Evolutionary conservation across 2,113 vertebrate genomes (phyloP).

Genomic region (Lutjanus erythropterus): DNA sequence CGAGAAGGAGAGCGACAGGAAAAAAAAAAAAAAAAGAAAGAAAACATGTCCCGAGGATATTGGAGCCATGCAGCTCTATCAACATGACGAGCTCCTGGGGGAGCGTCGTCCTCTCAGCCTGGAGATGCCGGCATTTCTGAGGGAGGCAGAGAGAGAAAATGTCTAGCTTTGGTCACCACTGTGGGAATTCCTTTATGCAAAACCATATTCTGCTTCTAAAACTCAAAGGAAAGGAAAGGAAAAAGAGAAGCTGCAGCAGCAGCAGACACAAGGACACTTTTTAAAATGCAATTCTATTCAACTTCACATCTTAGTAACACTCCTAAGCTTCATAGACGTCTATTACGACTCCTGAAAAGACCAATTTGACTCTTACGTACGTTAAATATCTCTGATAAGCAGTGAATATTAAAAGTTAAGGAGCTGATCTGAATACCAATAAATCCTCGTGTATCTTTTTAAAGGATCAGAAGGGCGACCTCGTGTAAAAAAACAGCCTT

Average conservation of each 20-base stretch:
- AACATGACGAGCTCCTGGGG: slow-evolving; percentile 50
- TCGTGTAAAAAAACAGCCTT: background rate
- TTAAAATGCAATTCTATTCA: slow-evolving; percentile 11
- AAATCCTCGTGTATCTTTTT: background rate
- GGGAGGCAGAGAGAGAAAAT: slow-evolving; percentile 10
- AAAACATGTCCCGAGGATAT: slow-evolving; percentile 44
- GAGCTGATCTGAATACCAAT: background rate
- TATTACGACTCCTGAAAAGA: no score
- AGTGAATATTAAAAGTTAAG: background rate
- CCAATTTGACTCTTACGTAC: background rate
- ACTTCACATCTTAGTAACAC: background rate
- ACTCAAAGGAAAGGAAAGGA: background rate
- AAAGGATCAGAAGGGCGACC: background rate
- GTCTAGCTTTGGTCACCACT: slow-evolving; percentile 45
- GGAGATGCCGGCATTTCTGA: slow-evolving; percentile 31
- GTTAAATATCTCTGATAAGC: background rate
- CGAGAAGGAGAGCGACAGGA: no score
- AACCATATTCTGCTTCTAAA: slow-evolving; percentile 18
- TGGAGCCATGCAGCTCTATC: slow-evolving; percentile 54
- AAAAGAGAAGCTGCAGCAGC: no score
- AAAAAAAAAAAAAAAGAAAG: no score
- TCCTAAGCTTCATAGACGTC: background rate
- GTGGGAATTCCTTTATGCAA: slow-evolving; percentile 58
- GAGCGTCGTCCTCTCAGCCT: slow-evolving; percentile 44
- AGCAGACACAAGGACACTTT: slow-evolving; percentile 1